Evolutionary conservation across 2,113 vertebrate species (phyloP).

Genomic region (Tenebrosternarchus preto): DNA sequence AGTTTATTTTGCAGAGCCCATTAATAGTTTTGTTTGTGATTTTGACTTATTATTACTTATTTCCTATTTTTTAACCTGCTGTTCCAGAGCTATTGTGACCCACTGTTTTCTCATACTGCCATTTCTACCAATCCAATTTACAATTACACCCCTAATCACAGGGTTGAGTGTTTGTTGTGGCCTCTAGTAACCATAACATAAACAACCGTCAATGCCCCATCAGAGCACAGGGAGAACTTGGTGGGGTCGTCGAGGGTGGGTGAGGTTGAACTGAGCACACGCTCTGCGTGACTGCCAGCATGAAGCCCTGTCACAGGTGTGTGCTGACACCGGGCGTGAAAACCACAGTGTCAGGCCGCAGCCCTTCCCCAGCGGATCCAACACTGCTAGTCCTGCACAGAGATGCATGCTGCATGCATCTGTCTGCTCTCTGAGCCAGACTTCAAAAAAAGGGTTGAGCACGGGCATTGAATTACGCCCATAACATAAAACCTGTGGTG

Average conservation of each 20-base stretch:
- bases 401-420: too few relatives aligned
- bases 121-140: too few relatives aligned
- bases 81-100: too few relatives aligned
- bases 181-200: too few relatives aligned
- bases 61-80: too few relatives aligned
- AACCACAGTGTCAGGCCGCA: neutral
- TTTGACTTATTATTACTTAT: too few relatives aligned
- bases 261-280: neutral
- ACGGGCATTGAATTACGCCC: neutral
- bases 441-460: neutral
- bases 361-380: neutral
- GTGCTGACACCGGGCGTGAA: neutral
- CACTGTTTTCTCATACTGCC: too few relatives aligned
- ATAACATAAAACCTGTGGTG: neutral
- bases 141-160: too few relatives aligned
- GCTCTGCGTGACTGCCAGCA: neutral
- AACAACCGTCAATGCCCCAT: too few relatives aligned
- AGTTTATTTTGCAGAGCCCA: too few relatives aligned
- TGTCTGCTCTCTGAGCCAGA: neutral
- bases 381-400: neutral
- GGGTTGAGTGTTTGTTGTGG: too few relatives aligned
- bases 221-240: neutral
- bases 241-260: neutral
- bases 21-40: too few relatives aligned
- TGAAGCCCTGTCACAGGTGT: neutral